Base-by-base conservation (phyloP, 2,113 vertebrate species). In the Pagrus major region DNA sequence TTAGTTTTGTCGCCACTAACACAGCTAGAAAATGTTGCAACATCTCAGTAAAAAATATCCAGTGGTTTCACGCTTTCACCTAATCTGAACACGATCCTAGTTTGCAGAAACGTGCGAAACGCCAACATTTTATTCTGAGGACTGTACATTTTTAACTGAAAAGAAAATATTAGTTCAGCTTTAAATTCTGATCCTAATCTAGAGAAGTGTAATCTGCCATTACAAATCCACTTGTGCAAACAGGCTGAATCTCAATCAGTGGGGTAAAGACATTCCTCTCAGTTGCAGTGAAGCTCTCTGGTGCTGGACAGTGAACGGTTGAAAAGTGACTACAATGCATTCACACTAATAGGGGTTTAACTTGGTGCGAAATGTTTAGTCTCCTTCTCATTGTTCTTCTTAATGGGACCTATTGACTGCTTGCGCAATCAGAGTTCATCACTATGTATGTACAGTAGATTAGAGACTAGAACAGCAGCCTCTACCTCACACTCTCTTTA, bases 391-490 rank as follows among this genome's bases (percentile, higher is more conserved):
- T 92, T 83, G 83, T 84, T 89, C 89, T 86, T 88, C 71, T 85
- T 92, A 90, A 91, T 92, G 83, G 90, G 86, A 84, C 84, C 80
- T 90, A 91, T 93, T 86, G 93, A 93, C 88, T 88, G 76, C 86
- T 85, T 87, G 84, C 85, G 84, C 81, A 90, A 91, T 86, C 90
- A 91, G 93, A 86, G 80, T 88, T 64, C 85, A 89, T 93, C 87
- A 80, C 76, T 68, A 86, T 76, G 76, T 83, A 89, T 79, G 74
- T 93, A 90, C 91, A 94, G 94, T 93, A 95, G 94, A 96, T 96
- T 93, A 95, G 92, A 93, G 90, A 75, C 55, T 23, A 27, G 49
- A 71, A 25, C 25, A 31, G 55, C 61, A 59, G 63, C 49, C 46
- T 64, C 74, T 41, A 20, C 60, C 61, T 58, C 70, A 49, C 75